Percentiles rank a stretch among this genome's conserved stretches.
These are phyloP conservation scores for Momotus momota DNA, from an alignment of 2,797 vertebrate genomes.

Conservation along the genomic window DNA sequence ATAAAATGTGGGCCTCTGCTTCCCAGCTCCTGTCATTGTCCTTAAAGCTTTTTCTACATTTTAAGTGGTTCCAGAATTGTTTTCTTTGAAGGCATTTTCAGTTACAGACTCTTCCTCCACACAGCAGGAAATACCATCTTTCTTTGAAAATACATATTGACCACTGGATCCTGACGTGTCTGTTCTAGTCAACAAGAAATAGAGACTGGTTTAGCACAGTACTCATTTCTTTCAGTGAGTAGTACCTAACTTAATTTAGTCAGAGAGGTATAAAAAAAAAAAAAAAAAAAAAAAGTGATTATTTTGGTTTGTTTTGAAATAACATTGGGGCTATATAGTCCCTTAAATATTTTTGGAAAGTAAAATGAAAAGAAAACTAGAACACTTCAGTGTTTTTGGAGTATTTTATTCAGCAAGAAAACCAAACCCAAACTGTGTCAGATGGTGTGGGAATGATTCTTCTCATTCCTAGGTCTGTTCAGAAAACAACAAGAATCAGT, in stretches of 20 bases:
- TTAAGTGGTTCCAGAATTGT: background rate
- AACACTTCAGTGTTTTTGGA: background rate
- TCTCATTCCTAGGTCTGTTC: background rate
- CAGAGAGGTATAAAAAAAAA: background rate
- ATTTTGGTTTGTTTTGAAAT: background rate
- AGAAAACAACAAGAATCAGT: background rate
- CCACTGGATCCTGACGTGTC: background rate
- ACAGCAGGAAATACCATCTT: background rate
- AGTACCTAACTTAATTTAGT: background rate
- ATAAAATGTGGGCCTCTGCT: background rate
- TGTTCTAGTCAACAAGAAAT: background rate
- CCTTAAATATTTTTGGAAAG: background rate
- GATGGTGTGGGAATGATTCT: background rate
- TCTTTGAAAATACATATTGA: background rate
- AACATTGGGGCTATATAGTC: background rate
- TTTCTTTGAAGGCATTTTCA: background rate
- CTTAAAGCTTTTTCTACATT: background rate
- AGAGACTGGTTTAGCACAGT: background rate
- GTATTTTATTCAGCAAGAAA: background rate
- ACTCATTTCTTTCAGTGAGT: background rate
- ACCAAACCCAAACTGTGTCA: background rate
- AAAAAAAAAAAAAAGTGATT: background rate
- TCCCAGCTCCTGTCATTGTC: background rate
- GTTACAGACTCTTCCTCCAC: background rate
- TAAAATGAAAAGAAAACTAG: background rate